Evolutionary conservation across 2,113 vertebrate species (phyloP), one percentile per base, ranked within the genome.

Genomic region (Xiphophorus maculatus): DNA sequence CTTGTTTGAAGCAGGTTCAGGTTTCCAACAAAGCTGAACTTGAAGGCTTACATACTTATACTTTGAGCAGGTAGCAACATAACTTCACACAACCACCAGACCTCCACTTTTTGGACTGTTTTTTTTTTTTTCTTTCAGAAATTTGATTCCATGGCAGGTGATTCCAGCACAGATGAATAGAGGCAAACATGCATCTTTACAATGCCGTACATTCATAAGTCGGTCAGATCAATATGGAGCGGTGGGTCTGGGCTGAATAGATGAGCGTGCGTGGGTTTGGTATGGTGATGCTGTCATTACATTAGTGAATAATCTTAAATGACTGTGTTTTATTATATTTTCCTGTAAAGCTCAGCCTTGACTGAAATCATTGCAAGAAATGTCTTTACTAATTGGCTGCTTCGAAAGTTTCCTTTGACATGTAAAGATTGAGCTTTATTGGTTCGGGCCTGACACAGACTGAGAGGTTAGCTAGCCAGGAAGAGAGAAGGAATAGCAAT

Each of bases 191-290:
- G 8, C 17, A 66, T 19, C 66, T 32, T 35, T 12, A 63, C 71
- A 81, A 80, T 29, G 66, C 70, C 71, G 61, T 22, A 27, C 81
- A 70, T 86, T 83, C 76, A 73, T 79, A 37, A 75, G 42, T 37
- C 0, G 40, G 58, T 74, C 22, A n/a, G 72, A 88, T 91, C 89
- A 73, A 91, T 87, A 76, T n/a, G 78, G 70, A 76, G 76, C 3
- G 12, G 63, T 62, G 37, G 42, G 33, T 80, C 82, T 87, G 66
- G 67, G 71, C 78, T 82, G 80, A 84, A 82, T 74, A 66, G 63
- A 83, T 88, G 84, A 80, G 66, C 1, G 15, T 82, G 81, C 75
- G 84, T 87, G 86, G 83, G 77, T 73, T 88, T 32, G 40, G 42
- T 69, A 37, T 61, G 69, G 72, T 63, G 71, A 85, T 61, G 83